Evolutionary conservation across 2,113 vertebrate species (phyloP), one percentile per base, ranked within the genome.

Genomic region (Triplophysa rosa): DNA sequence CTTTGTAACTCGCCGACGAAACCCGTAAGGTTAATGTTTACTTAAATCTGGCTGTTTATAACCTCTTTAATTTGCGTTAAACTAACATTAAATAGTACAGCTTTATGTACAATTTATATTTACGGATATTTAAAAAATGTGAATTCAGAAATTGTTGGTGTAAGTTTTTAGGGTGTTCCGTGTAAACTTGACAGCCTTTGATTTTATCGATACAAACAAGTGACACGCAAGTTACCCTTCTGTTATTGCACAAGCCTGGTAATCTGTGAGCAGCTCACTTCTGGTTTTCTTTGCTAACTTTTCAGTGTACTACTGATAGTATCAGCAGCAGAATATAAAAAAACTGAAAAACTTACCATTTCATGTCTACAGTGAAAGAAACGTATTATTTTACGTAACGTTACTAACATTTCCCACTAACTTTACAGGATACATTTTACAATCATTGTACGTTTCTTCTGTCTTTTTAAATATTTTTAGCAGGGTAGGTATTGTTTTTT

Each of bases 191-290:
- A 8, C 68, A 37, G 26, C 26, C 52, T 17, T 70, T n/a, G 13
- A 19, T 74, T 2, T 74, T 62, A 40, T 62, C 54, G 8, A 37
- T n/a, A 17, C 24, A 63, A 47, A 12, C 14, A 11, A 26, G n/a
- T 42, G 16, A 63, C 21, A 63, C 45, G 54, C 54, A 58, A n/a
- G 72, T 63, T 63, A 9, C 1, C n/a, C n/a, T 17, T 4, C 33
- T 23, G 16, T 61, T 23, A 73, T 37, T 5, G 54, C 58, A 24
- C 40, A 26, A 37, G 72, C 40, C 21, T 29, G 40, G 16, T 63
- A 49, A 49, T 74, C 72, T 45, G 16, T 47, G n/a, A 63, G 23
- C 42, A 49, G 59, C 56, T 74, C 58, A 63, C 40, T 74, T 74
- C 58, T 74, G 8, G 14, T 24, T 4, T 74, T 17, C 11, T 74